Percentiles rank a stretch among this genome's conserved stretches.
Evolutionary conservation across 53 echinoderm and acorn worm genomes (phyloP).

Genomic region (Paracentrotus lividus): DNA sequence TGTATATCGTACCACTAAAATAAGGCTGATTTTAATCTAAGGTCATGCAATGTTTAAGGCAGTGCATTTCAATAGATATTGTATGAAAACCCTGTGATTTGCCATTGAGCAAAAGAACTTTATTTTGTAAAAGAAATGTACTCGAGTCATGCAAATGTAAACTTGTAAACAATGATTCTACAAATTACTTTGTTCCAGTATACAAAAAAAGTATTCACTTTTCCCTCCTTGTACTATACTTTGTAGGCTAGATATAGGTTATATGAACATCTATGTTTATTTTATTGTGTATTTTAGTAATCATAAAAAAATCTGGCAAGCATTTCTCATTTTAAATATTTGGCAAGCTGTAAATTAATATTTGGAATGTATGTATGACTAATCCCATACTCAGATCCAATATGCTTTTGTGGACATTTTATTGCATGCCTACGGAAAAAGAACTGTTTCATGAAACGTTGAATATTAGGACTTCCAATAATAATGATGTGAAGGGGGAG

Average conservation of each 20-base stretch:
- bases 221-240: no score
- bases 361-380: constrained; percentile 9
- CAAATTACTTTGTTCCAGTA: no score
- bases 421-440: neutral
- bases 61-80: neutral
- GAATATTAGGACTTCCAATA: constrained; percentile 29
- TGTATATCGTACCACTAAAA: neutral
- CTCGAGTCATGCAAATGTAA: no score
- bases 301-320: neutral
- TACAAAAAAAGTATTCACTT: no score
- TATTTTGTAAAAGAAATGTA: no score
- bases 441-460: constrained; percentile 35
- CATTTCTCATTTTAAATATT: constrained; percentile 26
- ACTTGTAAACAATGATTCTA: no score
- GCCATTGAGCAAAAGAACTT: neutral
- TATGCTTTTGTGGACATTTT: constrained; percentile 24
- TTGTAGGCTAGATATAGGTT: no score
- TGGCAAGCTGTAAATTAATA: constrained; percentile 27
- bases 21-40: neutral
- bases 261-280: no score
- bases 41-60: neutral
- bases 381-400: neutral
- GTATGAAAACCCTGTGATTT: neutral
- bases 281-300: neutral
- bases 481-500: constrained; percentile 9